Percentiles rank a stretch among this genome's conserved stretches.
phyloP scores from a whole-genome alignment of 92 coral and sea anemone genomes.

The Porites cylindrica region DNA sequence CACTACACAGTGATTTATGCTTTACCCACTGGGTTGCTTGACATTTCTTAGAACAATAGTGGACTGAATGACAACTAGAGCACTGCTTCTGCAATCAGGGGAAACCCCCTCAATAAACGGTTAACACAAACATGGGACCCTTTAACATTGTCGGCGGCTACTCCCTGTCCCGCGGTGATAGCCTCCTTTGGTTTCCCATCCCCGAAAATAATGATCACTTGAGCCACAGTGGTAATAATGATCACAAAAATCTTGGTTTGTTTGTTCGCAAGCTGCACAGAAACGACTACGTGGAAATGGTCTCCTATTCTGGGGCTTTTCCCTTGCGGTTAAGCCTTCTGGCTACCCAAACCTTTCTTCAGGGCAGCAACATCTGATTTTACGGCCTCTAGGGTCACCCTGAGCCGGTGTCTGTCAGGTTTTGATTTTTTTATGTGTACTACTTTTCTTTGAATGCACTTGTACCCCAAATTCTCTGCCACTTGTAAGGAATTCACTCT shows the following conservation, averaged over 20 bases:
- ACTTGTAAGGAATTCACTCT: too few relatives aligned
- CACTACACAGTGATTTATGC: too few relatives aligned
- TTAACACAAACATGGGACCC: too few relatives aligned
- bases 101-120: too few relatives aligned
- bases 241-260: conserved; percentile 9
- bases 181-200: conserved; percentile 16
- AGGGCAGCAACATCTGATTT: conserved; percentile 15
- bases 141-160: too few relatives aligned
- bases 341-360: conserved; percentile 15
- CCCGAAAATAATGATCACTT: conserved; percentile 54
- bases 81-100: too few relatives aligned
- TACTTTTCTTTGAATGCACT: conserved; percentile 3
- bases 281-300: conserved; percentile 4
- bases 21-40: too few relatives aligned
- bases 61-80: too few relatives aligned
- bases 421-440: conserved; percentile 2
- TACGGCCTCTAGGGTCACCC: conserved; percentile 8
- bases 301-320: background rate
- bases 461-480: background rate
- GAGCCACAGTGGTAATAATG: conserved; percentile 32
- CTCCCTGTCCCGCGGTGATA: too few relatives aligned
- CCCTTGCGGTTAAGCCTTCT: background rate
- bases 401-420: background rate
- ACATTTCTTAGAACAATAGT: too few relatives aligned
- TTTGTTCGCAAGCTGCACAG: background rate